Percentiles rank a stretch among this genome's conserved stretches.
Evolutionary conservation across 2,888 invertebrate genomes (phyloP).

Genomic region (Petrolisthes cinctipes): DNA sequence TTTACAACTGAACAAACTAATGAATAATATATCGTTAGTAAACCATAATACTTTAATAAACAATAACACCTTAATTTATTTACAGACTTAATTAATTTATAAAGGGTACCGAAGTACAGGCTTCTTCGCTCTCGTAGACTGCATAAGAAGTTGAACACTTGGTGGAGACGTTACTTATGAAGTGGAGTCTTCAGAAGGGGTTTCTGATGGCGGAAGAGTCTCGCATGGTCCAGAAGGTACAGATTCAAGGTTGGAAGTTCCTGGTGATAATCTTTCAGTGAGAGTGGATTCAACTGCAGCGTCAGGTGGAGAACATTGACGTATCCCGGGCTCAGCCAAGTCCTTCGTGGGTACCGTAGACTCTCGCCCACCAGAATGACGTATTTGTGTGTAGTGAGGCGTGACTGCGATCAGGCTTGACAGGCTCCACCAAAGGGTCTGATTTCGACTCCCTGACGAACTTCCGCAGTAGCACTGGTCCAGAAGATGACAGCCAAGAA

Average conservation of each 20-base stretch:
- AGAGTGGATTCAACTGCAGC: not conserved
- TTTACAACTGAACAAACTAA: too few species aligned
- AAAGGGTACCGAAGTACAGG: too few species aligned
- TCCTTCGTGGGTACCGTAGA: conserved; percentile 2
- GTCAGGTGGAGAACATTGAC: not conserved
- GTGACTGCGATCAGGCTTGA: not conserved
- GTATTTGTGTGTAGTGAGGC: conserved; percentile 17
- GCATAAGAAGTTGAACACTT: too few species aligned
- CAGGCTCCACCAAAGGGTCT: conserved; percentile 3
- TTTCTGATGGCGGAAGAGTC: not conserved
- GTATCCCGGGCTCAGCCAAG: not conserved
- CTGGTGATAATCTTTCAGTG: not conserved
- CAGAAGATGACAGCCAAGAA: not conserved
- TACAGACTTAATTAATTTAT: too few species aligned
- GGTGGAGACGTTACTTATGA: not conserved
- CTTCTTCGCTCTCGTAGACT: too few species aligned
- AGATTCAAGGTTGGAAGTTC: not conserved
- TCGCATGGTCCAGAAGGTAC: not conserved
- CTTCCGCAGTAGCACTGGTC: conserved; percentile 2
- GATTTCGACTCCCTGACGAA: conserved; percentile 4
- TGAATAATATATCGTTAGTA: too few species aligned
- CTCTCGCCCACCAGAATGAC: conserved; percentile 6
- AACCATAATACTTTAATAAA: too few species aligned
- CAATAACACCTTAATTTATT: too few species aligned
- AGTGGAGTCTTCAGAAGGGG: not conserved